A percentile compares a stretch with the other conserved stretches of the same genome.
phyloP scores from a whole-genome alignment of 2,113 vertebrate species.

The Spilogale gracilis region DNA sequence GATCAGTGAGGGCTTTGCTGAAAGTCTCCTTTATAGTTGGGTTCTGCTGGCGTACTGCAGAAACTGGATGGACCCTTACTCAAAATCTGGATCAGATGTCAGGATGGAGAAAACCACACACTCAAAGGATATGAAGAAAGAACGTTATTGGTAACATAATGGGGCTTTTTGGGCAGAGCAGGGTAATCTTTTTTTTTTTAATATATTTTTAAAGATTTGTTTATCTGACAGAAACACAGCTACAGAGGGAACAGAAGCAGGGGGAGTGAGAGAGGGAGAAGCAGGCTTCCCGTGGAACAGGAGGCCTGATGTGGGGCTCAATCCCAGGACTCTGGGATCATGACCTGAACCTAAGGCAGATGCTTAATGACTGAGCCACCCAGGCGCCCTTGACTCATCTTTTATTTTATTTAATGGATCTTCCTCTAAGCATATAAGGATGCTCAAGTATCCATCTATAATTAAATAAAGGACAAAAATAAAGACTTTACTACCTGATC shows the following conservation, averaged over 20 bases:
- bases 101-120: neutral
- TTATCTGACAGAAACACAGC: too few relatives aligned
- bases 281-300: too few relatives aligned
- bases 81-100: neutral
- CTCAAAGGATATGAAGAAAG: neutral
- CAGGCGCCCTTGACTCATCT: neutral
- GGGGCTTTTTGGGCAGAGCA: neutral
- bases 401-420: slow-evolving; percentile 28
- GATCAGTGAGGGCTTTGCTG: neutral
- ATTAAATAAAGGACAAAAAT: neutral
- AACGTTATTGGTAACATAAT: neutral
- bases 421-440: neutral
- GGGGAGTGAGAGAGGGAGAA: too few relatives aligned
- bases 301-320: too few relatives aligned
- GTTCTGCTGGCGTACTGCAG: neutral
- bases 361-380: too few relatives aligned
- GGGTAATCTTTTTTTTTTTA: too few relatives aligned
- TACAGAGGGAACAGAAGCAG: too few relatives aligned
- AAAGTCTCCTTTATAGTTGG: neutral
- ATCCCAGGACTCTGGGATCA: too few relatives aligned
- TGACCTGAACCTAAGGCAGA: too few relatives aligned
- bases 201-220: too few relatives aligned
- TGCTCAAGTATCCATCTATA: neutral
- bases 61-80: neutral
- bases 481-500: neutral